phyloP scores from a whole-genome alignment of 2,797 vertebrate genomes.

The Myiotriccus ornatus region DNA sequence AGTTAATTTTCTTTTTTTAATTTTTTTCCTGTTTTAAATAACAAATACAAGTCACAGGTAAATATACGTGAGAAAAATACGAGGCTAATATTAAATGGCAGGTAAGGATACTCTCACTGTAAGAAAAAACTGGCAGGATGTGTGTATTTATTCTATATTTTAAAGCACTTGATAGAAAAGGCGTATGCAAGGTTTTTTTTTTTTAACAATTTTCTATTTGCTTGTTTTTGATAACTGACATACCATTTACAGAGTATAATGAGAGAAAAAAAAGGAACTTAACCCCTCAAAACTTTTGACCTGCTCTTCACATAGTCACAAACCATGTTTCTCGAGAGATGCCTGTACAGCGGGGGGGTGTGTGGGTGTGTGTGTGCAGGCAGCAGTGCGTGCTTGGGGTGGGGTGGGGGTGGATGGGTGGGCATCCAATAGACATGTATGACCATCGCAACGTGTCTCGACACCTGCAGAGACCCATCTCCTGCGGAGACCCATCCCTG shows the following conservation, averaged over 20 bases:
- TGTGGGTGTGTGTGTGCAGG: slow-evolving; percentile 4
- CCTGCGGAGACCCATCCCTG: background rate
- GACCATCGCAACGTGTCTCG: background rate
- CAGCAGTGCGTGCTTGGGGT: background rate
- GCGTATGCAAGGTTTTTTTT: slow-evolving; percentile 80
- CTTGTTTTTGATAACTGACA: slow-evolving; percentile 79
- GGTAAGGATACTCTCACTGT: slow-evolving; percentile 99
- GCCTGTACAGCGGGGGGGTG: slow-evolving; percentile 18
- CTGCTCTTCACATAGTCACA: slow-evolving; percentile 78
- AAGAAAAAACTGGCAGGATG: slow-evolving; percentile 92
- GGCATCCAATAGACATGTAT: background rate
- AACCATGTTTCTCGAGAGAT: slow-evolving; percentile 60
- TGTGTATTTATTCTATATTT: slow-evolving; percentile 88
- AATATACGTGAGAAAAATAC: slow-evolving; percentile 99
- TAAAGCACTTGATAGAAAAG: slow-evolving; percentile 99
- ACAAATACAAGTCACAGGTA: slow-evolving; percentile 99
- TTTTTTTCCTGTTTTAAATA: slow-evolving; percentile 91
- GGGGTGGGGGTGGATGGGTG: background rate
- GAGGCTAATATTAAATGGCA: slow-evolving; percentile 99
- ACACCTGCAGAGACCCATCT: background rate
- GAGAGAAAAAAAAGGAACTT: slow-evolving; percentile 82
- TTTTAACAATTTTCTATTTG: slow-evolving; percentile 76
- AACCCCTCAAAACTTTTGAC: slow-evolving; percentile 80
- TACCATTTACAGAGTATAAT: slow-evolving; percentile 81
- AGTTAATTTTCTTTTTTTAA: slow-evolving; percentile 94